phyloP scores from a whole-genome alignment of 2,113 vertebrate genomes.

The Dicerorhinus sumatrensis region DNA sequence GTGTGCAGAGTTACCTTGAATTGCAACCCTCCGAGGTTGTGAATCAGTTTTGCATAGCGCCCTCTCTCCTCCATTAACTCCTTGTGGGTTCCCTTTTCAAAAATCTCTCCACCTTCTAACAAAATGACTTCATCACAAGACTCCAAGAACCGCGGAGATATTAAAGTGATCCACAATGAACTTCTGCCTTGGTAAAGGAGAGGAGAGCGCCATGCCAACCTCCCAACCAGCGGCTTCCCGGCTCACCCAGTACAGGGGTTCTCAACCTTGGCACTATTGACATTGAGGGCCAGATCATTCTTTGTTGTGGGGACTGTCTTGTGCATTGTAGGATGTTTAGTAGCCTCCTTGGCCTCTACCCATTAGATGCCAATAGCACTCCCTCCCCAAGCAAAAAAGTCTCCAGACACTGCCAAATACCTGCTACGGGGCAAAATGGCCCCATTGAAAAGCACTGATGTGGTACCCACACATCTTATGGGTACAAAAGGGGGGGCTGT shows the following conservation, averaged over 20 bases:
- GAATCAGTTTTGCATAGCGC: constrained; percentile 89
- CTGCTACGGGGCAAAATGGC: not conserved
- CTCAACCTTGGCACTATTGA: not conserved
- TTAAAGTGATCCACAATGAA: not conserved
- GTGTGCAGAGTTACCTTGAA: constrained; percentile 78
- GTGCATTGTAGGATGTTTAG: not conserved
- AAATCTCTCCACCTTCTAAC: constrained; percentile 89
- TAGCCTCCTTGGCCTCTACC: not conserved
- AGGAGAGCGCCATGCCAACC: not conserved
- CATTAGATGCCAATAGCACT: not conserved
- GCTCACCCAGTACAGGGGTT: not conserved
- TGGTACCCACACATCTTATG: not conserved
- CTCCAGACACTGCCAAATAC: not conserved
- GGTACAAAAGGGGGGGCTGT: not conserved
- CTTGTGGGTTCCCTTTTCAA: constrained; percentile 89
- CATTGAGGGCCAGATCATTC: too few species aligned
- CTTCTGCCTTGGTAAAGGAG: not conserved
- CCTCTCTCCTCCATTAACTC: constrained; percentile 85
- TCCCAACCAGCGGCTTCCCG: too few species aligned
- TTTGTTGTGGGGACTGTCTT: not conserved
- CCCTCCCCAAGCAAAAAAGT: too few species aligned
- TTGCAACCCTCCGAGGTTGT: constrained; percentile 86
- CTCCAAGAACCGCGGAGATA: constrained; percentile 88
- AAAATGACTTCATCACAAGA: constrained; percentile 92
- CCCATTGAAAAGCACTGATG: not conserved